phyloP scores from a whole-genome alignment of 35 echinoderm and acorn worm species.

The Ophioderma brevispina region DNA sequence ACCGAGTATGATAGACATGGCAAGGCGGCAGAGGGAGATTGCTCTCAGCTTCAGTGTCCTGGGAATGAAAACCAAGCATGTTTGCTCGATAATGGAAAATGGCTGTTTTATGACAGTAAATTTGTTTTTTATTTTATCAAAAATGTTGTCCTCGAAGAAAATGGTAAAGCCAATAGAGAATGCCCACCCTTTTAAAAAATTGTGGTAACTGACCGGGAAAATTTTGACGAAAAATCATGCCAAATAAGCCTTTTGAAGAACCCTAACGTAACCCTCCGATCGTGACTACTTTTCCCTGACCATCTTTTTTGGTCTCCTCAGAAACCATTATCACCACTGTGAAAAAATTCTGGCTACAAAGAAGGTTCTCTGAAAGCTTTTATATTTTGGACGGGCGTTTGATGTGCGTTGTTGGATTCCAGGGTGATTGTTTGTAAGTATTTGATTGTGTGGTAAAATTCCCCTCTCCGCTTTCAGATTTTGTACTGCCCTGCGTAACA shows the following conservation, averaged over 20 bases:
- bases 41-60: not conserved
- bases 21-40: not conserved
- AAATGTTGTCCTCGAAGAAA: not conserved
- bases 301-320: not conserved
- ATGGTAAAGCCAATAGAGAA: not conserved
- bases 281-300: not conserved
- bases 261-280: not conserved
- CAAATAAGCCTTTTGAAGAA: not conserved
- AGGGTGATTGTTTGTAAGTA: too few relatives aligned
- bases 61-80: not conserved
- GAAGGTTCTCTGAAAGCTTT: too few relatives aligned
- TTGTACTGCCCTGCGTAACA: too few relatives aligned
- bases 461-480: too few relatives aligned
- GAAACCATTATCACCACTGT: not conserved
- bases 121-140: not conserved
- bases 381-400: too few relatives aligned
- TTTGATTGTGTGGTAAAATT: too few relatives aligned
- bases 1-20: not conserved
- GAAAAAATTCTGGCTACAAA: too few relatives aligned
- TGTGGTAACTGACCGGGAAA: not conserved
- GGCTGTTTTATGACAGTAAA: not conserved
- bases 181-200: too few relatives aligned
- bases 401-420: too few relatives aligned
- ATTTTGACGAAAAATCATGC: not conserved
- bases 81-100: not conserved